Base-by-base conservation (phyloP, 2,113 vertebrate species). In the Oophaga pumilio region DNA sequence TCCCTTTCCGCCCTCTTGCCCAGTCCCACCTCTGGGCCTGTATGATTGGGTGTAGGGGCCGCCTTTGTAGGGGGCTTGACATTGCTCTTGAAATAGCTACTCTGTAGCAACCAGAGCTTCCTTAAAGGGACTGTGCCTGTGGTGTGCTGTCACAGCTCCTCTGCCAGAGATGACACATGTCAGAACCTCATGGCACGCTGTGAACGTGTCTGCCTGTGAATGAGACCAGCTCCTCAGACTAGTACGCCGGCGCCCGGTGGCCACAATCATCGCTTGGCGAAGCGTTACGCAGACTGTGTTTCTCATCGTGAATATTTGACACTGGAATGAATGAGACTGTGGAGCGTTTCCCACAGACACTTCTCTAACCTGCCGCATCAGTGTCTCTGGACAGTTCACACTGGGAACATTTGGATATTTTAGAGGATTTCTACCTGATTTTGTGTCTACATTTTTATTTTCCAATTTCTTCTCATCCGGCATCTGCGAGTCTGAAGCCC, bases 1-100 rank as follows among this genome's bases (percentile, higher is more conserved):
- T 88, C 69, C 80, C 52, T 56, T 24, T 84, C 79, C 81, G 77
- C 81, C 71, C 71, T 56, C 69, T 62, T 43, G 56, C 43, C 22
- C n/a, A 20, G 80, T 66, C 81, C 80, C 73, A 68, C 87, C 87
- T 77, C 57, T 66, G 5, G 2, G 76, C 26, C 68, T 62, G 26
- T 20, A 71, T 88, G 71, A 88, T 88, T 88, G 87, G 87, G 52
- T 77, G 60, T 49, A 22, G 53, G 79, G 9, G 26, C 77, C 71
- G 80, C 80, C 62, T 88, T 66, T 84, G 49, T 73, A 77, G 60
- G 81, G 84, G 81, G 87, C 81, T 88, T 88, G 80, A 3, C 79
- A 68, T 26, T 66, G 73, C 28, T 88, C 87, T 88, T 59, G 69
- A 77, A 88, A 88, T 88, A 88, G 87, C 57, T 83, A 56, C 59